Percentiles rank a stretch among this genome's conserved stretches.
Conservation (phyloP, 1,140 invertebrate species). For the Nasonia vitripennis region DNA sequence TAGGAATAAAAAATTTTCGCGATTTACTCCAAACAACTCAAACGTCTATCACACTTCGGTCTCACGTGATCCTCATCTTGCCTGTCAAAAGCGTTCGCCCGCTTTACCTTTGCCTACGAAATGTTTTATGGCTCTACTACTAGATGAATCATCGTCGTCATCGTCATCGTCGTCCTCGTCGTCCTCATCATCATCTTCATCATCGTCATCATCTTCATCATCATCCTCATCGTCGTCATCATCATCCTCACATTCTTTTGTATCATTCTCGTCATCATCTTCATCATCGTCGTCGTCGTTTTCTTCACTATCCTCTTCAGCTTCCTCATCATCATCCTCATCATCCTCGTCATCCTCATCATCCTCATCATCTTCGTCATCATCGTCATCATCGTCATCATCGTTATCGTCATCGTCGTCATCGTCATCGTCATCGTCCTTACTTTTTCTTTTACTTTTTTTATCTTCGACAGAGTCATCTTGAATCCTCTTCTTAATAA, state of each 20-base stretch:
- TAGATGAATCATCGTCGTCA: constrained; percentile 65
- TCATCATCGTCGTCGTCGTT: constrained; percentile 61
- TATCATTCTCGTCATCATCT: constrained; percentile 61
- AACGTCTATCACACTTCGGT: constrained; percentile 63
- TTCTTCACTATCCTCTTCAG: constrained; percentile 70
- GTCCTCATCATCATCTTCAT: constrained; percentile 60
- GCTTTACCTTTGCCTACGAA: constrained; percentile 67
- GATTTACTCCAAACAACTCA: constrained; percentile 38
- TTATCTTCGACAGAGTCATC: constrained; percentile 69
- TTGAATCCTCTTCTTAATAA: constrained; percentile 40
- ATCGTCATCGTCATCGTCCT: constrained; percentile 71
- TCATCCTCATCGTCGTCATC: constrained; percentile 58
- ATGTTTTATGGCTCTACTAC: constrained; percentile 68
- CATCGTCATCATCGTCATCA: constrained; percentile 67
- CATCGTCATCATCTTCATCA: constrained; percentile 57
- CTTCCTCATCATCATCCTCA: constrained; percentile 75
- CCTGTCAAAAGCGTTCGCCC: constrained; percentile 49
- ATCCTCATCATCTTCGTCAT: constrained; percentile 65
- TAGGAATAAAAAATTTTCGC: constrained; percentile 26
- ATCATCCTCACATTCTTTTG: constrained; percentile 59
- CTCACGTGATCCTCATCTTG: constrained; percentile 63
- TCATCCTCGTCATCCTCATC: constrained; percentile 64
- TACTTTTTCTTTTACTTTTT: constrained; percentile 69
- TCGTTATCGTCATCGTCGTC: constrained; percentile 62
- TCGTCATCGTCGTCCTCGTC: constrained; percentile 66